Evolutionary conservation across 2,113 vertebrate genomes (phyloP), one percentile per base, ranked within the genome.

Genomic region (Acrocephalus kingi): DNA sequence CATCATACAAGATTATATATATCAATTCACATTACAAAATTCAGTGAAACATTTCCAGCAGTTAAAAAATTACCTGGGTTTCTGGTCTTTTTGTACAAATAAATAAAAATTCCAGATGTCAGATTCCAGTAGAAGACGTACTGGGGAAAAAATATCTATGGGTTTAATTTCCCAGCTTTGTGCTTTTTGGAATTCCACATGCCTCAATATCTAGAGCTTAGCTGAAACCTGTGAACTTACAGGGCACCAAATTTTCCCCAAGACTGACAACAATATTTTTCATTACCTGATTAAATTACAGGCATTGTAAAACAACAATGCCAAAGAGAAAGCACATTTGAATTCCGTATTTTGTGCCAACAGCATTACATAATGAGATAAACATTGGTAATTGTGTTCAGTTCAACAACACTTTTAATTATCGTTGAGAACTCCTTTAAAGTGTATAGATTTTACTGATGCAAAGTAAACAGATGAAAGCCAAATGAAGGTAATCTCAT

Each of bases 401-500:
- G 93, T 94, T 97, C 97, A 93, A 92, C 97, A 97, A 89, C 91
- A 86, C 95, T 97, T 97, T 98, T 96, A 97, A 98, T 97, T 97
- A 97, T 91, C 74, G 76, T 37, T 92, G 83, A 96, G 89, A 86
- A 95, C 86, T 94, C 86, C 91, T 95, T 97, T 94, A 81, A 81
- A 96, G 91, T 64, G 61, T 94, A 96, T 96, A 87, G 97, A 97
- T 97, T 97, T 97, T 97, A 87, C 89, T 72, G 96, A 95, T 0
- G 10, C 59, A 96, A 95, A 96, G 66, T 87, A 95, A 97, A 95
- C 55, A 95, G 91, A 74, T 82, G 94, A 96, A 95, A 96, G 90
- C 78, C 69, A 79, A 87, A 88, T 75, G 72, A 93, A 94, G 74
- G 64, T 83, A 93, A 59, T 48, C 66, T 94, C 68, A 89, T 91